Conservation (phyloP, 1,140 invertebrate genomes). For the Atta colombica region DNA sequence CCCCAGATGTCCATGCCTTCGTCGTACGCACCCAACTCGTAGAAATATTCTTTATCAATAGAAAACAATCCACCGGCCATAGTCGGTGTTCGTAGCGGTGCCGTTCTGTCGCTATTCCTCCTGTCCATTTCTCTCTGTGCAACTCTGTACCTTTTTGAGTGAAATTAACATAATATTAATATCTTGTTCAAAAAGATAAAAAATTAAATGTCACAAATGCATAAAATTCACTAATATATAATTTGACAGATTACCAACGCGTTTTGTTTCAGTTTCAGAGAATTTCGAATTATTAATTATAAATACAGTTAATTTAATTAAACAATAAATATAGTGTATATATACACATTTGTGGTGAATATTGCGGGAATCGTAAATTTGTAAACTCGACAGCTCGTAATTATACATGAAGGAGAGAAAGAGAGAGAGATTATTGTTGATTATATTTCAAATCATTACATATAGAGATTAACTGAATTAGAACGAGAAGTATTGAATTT, state of each 20-base stretch:
- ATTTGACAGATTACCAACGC: background rate
- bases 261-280: conserved; percentile 11
- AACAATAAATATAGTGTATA: background rate
- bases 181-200: conserved; percentile 8
- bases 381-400: background rate
- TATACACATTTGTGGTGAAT: background rate
- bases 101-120: conserved; percentile 94
- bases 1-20: conserved; percentile 99
- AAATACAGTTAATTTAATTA: conserved; percentile 29
- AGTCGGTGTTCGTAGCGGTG: conserved; percentile 97
- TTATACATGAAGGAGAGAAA: background rate
- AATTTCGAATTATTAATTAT: conserved; percentile 13
- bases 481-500: conserved; percentile 22
- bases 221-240: background rate
- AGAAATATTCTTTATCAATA: conserved; percentile 98
- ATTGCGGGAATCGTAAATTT: conserved; percentile 37
- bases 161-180: conserved; percentile 37
- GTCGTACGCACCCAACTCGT: conserved; percentile 98
- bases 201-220: conserved; percentile 2
- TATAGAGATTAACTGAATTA: conserved; percentile 22
- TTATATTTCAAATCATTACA: conserved; percentile 34
- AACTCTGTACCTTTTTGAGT: conserved; percentile 94
- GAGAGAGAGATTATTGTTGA: background rate
- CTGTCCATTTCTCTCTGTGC: conserved; percentile 97
- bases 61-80: conserved; percentile 99